Evolutionary conservation across 2,888 invertebrate genomes (phyloP), one percentile per base, ranked within the genome.

Genomic region (Nebria salina): DNA sequence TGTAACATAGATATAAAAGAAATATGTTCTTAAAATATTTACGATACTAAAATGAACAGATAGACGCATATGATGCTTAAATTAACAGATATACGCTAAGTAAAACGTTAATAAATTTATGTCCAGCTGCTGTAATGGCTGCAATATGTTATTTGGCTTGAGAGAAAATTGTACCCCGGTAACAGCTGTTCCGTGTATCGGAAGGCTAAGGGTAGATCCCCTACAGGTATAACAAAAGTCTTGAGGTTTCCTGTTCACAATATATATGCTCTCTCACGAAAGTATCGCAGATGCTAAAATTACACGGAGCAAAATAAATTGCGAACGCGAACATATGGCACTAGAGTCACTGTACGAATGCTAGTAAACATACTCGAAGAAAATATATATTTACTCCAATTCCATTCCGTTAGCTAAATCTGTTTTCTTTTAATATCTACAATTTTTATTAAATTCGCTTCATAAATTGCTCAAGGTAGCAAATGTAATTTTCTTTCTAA

Each of bases 141-240:
- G 70, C 70, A 70, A 70, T 70, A 70, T 70, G 70, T 70, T 70
- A 70, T 70, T 70, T 13, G 70, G 34, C 70, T 70, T 25, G 25
- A 70, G 70, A 70, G 34, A 25, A 70, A 34, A 25, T 13, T 70
- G 70, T 70, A 54, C 54, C 70, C 70, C 26, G 15, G 20, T 26
- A 70, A 70, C 70, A 70, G 70, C 70, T 70, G 70, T 26, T 13
- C 26, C 11, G 70, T 70, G 34, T 34, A 25, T 20, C 9, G n/a
- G 54, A 4, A 64, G 75, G 7, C 64, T 64, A 25, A 65, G 76
- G 65, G 76, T 65, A 13, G 42, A 70, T 70, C 70, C 42, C 77
- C 75, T 75, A 15, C 77, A 77, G 77, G 77, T 77, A 77, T 43
- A 68, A 77, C 68, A 77, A 77, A 77, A 77, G 77, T 77, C 77